Evolutionary conservation across 2,888 invertebrate genomes (phyloP).

Genomic region (Chrysina gloriosa): DNA sequence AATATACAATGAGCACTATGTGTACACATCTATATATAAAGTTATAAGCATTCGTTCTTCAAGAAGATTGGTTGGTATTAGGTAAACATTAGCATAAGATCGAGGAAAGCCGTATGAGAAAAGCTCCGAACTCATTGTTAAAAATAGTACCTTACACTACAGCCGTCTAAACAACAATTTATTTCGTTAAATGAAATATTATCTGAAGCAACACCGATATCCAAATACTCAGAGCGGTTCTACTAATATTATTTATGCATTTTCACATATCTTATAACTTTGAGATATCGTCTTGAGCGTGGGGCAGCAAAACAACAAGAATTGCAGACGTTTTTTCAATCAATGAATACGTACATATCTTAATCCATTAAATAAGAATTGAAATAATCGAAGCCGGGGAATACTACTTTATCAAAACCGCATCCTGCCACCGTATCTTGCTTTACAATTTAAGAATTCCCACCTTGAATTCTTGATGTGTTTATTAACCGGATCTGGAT

Average conservation of each 20-base stretch:
- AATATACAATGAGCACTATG: not conserved
- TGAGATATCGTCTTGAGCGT: not conserved
- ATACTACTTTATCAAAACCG: slow-evolving; percentile 11
- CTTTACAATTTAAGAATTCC: not conserved
- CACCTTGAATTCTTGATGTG: not conserved
- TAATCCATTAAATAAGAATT: not conserved
- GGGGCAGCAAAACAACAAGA: no score
- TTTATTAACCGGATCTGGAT: no score
- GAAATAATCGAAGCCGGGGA: not conserved
- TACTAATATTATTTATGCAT: no score
- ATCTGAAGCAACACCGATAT: not conserved
- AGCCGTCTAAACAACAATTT: slow-evolving; percentile 2
- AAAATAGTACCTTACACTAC: slow-evolving; percentile 14
- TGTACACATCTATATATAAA: slow-evolving; percentile 41
- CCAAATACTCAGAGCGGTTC: not conserved
- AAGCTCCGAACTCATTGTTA: slow-evolving; percentile 6
- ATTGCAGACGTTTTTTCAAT: not conserved
- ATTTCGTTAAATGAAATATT: not conserved
- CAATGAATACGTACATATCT: not conserved
- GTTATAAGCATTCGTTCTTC: slow-evolving; percentile 35
- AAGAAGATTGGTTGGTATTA: slow-evolving; percentile 30
- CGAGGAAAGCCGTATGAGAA: slow-evolving; percentile 7
- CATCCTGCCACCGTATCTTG: slow-evolving; percentile 12
- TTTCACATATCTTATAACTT: not conserved
- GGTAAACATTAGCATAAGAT: slow-evolving; percentile 18